Percentiles rank a stretch among this genome's conserved stretches.
These are phyloP conservation scores for Syngnathus scovelli DNA, from an alignment of 2,113 vertebrate genomes.

Conservation along the genomic window DNA sequence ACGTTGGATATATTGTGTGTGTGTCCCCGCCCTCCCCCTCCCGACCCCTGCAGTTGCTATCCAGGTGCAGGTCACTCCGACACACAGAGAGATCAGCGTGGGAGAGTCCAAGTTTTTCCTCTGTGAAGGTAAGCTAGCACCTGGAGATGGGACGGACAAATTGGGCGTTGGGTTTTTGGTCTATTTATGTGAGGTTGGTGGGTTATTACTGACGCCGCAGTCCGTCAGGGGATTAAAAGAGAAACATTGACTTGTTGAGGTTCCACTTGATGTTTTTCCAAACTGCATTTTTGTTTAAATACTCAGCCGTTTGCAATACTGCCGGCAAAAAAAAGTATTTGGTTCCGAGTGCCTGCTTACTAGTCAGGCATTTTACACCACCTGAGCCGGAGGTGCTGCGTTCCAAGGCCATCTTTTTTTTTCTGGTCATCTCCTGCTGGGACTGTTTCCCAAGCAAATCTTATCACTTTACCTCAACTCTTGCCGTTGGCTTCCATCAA, in stretches of 20 bases:
- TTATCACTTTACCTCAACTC: background rate
- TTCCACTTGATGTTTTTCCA: background rate
- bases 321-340: background rate
- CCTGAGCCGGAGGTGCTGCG: background rate
- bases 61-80: slow-evolving; percentile 91
- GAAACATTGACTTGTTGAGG: background rate
- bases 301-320: background rate
- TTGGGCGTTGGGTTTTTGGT: background rate
- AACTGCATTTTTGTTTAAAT: background rate
- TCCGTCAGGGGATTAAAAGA: background rate
- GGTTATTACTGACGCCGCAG: background rate
- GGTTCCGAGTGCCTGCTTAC: background rate
- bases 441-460: background rate
- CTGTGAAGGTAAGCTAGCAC: slow-evolving; percentile 81
- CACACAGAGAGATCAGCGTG: slow-evolving; percentile 91
- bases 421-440: background rate
- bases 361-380: background rate
- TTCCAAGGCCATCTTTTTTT: background rate
- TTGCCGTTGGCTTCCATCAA: background rate
- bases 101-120: slow-evolving; percentile 98
- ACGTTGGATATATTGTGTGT: slow-evolving; percentile 6
- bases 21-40: background rate
- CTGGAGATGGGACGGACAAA: background rate
- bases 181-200: background rate
- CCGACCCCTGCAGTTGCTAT: slow-evolving; percentile 75